A percentile compares a stretch with the other conserved stretches of the same genome.
These are phyloP conservation scores for Peromyscus attwateri DNA, from an alignment of 2,797 vertebrate genomes.

Conservation along the genomic window DNA sequence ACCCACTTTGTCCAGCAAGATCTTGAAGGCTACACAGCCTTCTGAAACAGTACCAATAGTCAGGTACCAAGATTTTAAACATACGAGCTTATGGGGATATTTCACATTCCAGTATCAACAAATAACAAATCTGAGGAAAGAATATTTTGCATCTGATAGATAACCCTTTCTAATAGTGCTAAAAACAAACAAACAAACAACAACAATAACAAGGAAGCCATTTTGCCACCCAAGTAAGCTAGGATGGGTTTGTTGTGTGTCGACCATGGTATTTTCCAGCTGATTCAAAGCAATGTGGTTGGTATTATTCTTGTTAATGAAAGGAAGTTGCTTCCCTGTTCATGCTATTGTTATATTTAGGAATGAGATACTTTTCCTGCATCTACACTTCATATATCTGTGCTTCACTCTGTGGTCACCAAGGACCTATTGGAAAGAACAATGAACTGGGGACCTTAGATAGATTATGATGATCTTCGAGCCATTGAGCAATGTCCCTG, in stretches of 20 bases:
- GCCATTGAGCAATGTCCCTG: background rate
- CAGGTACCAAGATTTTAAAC: background rate
- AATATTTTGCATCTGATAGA: background rate
- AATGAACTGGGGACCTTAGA: background rate
- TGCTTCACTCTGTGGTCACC: background rate
- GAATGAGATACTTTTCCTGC: background rate
- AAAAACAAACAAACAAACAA: background rate
- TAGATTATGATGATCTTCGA: background rate
- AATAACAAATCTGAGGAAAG: background rate
- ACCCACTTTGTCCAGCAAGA: background rate
- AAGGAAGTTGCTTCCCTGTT: background rate
- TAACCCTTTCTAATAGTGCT: background rate
- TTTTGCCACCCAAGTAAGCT: background rate
- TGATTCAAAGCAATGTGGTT: background rate
- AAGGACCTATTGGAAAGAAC: background rate
- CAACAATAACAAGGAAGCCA: background rate
- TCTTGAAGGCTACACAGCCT: rapidly evolving
- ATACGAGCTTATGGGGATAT: background rate
- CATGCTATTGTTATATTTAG: background rate
- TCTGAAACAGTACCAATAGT: background rate
- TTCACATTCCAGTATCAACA: background rate
- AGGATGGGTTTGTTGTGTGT: background rate
- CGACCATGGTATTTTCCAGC: background rate
- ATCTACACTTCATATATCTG: background rate
- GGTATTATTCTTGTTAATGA: background rate